Evolutionary conservation across 2,888 invertebrate species (phyloP), one percentile per base, ranked within the genome.

Genomic region (Plagodis pulveraria): DNA sequence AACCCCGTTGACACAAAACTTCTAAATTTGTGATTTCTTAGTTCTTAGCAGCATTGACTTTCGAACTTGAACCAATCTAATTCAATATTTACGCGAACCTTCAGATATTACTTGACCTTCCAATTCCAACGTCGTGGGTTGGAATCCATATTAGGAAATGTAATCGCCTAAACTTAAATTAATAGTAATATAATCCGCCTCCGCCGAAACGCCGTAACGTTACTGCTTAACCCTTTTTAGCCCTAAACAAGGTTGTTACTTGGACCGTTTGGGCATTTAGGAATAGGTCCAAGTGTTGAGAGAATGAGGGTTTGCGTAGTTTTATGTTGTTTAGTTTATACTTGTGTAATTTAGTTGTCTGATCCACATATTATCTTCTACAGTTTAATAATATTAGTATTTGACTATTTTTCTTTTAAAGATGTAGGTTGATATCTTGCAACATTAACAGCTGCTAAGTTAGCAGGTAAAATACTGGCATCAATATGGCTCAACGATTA

Each of bases 191-290:
- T 51, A 55, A 55, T 48, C 59, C 59, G 54, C 50, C 48, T 42
- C 11, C 50, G 12, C 45, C 45, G 43, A 76, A 76, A 73, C 75
- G 71, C 69, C 65, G 69, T 70, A 71, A 68, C 65, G 67, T 67
- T 66, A 58, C 67, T 68, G 71, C 65, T 75, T 74, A 77, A 77
- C 80, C 81, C 77, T 76, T 74, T 69, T 63, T 69, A 66, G 65
- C 63, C 72, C 76, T 74, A 78, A 79, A 80, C 80, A 78, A 77
- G 75, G 75, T 64, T 63, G 73, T 78, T 73, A 56, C 72, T 66
- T 63, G 65, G 58, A 71, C 69, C 68, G 61, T 70, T 67, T 56
- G 63, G 61, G 53, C 62, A 58, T 60, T 55, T 54, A 38, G 33
- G 57, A 52, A 45, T 50, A 65, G 67, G 51, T 11, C 6, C 54